Conservation (phyloP, 2,888 invertebrate species). For the Nomada goodeniana region DNA sequence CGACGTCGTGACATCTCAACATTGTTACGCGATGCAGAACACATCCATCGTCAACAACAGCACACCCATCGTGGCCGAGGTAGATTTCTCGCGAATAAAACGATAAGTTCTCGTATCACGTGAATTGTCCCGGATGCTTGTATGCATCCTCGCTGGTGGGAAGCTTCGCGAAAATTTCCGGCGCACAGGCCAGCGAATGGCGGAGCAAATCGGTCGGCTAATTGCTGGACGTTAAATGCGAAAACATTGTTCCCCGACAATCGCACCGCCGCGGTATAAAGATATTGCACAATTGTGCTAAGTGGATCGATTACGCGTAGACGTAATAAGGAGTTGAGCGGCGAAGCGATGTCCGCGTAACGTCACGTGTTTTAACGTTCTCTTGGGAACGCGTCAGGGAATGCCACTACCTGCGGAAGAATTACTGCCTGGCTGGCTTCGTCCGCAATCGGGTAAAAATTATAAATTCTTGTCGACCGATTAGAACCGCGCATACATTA, state of each 20-base stretch:
- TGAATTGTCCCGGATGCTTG: neutral
- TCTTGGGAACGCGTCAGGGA: neutral
- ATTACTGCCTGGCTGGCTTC: neutral
- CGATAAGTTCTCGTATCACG: neutral
- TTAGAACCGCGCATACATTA: conserved; percentile 16
- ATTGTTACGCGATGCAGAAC: conserved; percentile 77
- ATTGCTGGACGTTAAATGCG: neutral
- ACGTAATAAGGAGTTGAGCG: conserved; percentile 2
- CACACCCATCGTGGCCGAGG: conserved; percentile 60
- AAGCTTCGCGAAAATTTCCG: neutral
- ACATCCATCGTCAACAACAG: conserved; percentile 61
- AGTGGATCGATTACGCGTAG: conserved; percentile 6
- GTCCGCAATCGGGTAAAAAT: neutral
- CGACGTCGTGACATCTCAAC: conserved; percentile 70
- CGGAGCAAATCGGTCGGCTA: too few species aligned
- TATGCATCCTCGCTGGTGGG: neutral
- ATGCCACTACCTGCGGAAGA: neutral
- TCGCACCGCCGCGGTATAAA: too few species aligned
- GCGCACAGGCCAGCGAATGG: too few species aligned
- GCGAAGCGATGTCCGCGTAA: conserved; percentile 26
- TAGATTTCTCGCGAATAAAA: conserved; percentile 38
- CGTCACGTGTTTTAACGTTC: conserved; percentile 22
- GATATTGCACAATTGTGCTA: conserved; percentile 10
- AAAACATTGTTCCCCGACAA: too few species aligned
- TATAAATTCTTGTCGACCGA: neutral